Evolutionary conservation across 2,888 invertebrate species (phyloP), one percentile per base, ranked within the genome.

Genomic region (Acrobasis repandana): DNA sequence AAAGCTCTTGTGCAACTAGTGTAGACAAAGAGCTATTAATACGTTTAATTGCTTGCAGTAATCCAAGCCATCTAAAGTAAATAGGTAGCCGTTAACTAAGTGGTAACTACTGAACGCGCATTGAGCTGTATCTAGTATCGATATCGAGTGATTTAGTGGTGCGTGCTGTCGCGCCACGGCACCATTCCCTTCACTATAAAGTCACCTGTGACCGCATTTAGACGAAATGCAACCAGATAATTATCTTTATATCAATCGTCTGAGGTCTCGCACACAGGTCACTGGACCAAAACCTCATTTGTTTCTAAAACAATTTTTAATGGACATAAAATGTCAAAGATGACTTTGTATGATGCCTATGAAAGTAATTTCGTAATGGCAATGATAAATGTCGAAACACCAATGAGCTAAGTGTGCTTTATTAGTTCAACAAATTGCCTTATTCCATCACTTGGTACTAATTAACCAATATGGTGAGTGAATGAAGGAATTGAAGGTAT

Each of bases 111-210:
- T 71, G 72, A 70, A 72, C 68, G 66, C 71, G 73, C 71, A 71
- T 76, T 76, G 67, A 74, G 70, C 68, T 69, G 70, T 75, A 76
- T 77, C 70, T 67, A 69, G 72, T 75, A 74, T 76, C 76, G 75
- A 74, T 79, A 75, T 72, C 74, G 65, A 72, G 72, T 79, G 76
- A 80, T 79, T 79, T 79, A 80, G 71, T 71, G 69, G 70, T 74
- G 74, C 75, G 75, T 76, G 74, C 68, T 66, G 67, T 61, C 67
- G 69, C 70, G 68, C 54, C 36, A 54, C 70, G 64, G 68, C 65
- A 64, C 64, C 63, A 63, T 69, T 67, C 64, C 66, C 64, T 64
- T 66, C 62, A 60, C 63, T 73, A 70, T 72, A 71, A 73, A 74
- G 74, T 73, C 67, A 68, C 70, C 69, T 66, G 68, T 70, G 72